phyloP scores from a whole-genome alignment of 2,888 invertebrate species.

The Venustoraphidia nigricollis region DNA sequence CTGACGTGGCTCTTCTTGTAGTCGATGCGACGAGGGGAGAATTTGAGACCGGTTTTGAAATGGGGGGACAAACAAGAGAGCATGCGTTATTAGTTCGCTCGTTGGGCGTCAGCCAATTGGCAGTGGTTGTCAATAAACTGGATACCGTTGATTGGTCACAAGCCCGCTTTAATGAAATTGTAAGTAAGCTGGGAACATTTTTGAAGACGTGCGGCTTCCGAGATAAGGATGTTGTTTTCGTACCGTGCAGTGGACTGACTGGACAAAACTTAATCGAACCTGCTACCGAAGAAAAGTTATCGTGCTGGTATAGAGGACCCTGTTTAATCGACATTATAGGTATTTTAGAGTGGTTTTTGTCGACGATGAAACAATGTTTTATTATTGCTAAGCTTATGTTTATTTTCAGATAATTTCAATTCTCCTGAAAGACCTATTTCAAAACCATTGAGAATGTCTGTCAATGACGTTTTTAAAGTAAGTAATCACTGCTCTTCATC shows the following conservation, averaged over 20 bases:
- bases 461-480: constrained; percentile 91
- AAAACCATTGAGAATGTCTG: constrained; percentile 80
- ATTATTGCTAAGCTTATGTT: constrained; percentile 1
- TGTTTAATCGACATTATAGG: constrained; percentile 74
- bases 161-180: constrained; percentile 81
- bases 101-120: constrained; percentile 80
- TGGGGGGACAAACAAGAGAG: constrained; percentile 94
- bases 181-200: constrained; percentile 61
- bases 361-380: too few relatives aligned
- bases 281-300: constrained; percentile 44
- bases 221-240: constrained; percentile 71
- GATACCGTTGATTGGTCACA: constrained; percentile 92
- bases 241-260: constrained; percentile 92
- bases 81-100: constrained; percentile 87
- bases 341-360: constrained; percentile 19
- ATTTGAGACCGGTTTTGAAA: constrained; percentile 97
- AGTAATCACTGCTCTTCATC: constrained; percentile 61
- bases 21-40: constrained; percentile 94
- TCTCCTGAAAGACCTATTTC: constrained; percentile 75
- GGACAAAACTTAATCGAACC: constrained; percentile 78
- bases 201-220: constrained; percentile 85
- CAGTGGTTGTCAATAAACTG: constrained; percentile 93
- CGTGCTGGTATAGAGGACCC: constrained; percentile 71
- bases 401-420: constrained; percentile 54
- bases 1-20: constrained; percentile 91